phyloP scores from a whole-genome alignment of 2,113 vertebrate species.

The Corythornis madagascariensis region DNA sequence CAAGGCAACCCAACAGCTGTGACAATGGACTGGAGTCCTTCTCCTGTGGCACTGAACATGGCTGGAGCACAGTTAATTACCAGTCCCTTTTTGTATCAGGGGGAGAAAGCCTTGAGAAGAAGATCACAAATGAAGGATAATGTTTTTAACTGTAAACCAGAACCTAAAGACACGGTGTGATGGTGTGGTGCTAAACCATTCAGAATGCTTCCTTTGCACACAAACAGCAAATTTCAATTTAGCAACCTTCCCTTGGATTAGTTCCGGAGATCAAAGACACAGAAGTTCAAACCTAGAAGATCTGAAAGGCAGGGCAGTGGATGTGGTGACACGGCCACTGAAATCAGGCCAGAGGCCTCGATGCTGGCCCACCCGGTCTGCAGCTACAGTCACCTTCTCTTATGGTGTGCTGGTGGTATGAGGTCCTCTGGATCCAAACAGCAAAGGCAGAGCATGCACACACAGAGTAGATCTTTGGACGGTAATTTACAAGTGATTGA shows the following conservation, averaged over 20 bases:
- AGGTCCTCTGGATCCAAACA: not conserved
- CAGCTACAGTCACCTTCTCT: not conserved
- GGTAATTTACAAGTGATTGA: not conserved
- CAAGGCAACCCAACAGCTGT: not conserved
- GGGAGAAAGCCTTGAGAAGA: not conserved
- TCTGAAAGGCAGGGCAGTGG: not conserved
- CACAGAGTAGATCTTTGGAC: not conserved
- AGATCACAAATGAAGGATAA: not conserved
- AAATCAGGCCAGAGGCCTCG: not conserved
- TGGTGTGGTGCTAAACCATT: not conserved
- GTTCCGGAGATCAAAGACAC: rapidly evolving
- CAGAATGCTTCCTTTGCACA: not conserved
- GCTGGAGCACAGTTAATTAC: not conserved
- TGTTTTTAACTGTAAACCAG: not conserved
- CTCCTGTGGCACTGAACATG: not conserved
- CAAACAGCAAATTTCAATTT: not conserved
- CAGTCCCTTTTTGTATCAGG: not conserved
- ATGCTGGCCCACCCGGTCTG: not conserved
- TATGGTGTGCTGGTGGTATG: not conserved
- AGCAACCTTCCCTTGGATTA: not conserved
- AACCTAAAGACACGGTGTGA: not conserved
- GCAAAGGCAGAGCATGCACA: not conserved
- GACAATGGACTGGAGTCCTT: not conserved
- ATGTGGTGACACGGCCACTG: rapidly evolving
- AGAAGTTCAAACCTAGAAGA: not conserved